Evolutionary conservation across 1,140 invertebrate species (phyloP).

Genomic region (Hylaeus anthracinus): DNA sequence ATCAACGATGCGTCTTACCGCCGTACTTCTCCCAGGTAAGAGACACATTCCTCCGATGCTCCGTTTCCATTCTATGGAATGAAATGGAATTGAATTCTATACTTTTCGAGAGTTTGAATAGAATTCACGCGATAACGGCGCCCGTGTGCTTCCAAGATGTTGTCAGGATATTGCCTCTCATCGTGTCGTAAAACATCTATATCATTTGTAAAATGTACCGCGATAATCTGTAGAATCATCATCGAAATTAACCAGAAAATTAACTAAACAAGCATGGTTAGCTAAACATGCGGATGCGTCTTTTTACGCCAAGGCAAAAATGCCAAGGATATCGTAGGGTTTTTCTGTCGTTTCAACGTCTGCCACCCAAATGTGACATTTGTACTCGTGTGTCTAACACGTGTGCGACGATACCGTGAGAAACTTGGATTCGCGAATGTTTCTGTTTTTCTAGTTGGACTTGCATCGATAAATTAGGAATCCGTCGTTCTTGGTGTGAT

Average conservation of each 20-base stretch:
- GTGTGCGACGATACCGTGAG: conserved; percentile 42
- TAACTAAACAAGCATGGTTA: too few relatives aligned
- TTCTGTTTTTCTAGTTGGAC: too few relatives aligned
- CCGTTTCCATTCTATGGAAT: too few relatives aligned
- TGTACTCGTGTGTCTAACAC: conserved; percentile 50
- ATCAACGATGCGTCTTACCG: conserved; percentile 95
- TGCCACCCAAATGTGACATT: conserved; percentile 27
- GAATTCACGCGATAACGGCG: conserved; percentile 31
- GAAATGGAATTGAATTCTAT: neutral
- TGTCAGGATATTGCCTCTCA: neutral
- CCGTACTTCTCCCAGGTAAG: conserved; percentile 93
- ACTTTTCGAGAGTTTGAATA: neutral
- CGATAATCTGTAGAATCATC: conserved; percentile 6
- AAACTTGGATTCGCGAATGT: conserved; percentile 24
- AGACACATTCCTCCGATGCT: neutral
- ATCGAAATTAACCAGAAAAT: conserved; percentile 27
- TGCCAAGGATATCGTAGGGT: neutral
- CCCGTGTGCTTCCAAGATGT: conserved; percentile 45
- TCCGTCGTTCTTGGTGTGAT: neutral
- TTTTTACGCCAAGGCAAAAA: neutral
- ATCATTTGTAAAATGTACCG: conserved; percentile 37
- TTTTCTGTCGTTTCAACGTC: conserved; percentile 3
- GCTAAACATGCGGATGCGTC: neutral
- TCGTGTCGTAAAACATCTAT: neutral
- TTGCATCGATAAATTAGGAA: neutral